These are phyloP conservation scores for Seira ritae DNA, from an alignment of 2,888 invertebrate species.

Conservation along the genomic window DNA sequence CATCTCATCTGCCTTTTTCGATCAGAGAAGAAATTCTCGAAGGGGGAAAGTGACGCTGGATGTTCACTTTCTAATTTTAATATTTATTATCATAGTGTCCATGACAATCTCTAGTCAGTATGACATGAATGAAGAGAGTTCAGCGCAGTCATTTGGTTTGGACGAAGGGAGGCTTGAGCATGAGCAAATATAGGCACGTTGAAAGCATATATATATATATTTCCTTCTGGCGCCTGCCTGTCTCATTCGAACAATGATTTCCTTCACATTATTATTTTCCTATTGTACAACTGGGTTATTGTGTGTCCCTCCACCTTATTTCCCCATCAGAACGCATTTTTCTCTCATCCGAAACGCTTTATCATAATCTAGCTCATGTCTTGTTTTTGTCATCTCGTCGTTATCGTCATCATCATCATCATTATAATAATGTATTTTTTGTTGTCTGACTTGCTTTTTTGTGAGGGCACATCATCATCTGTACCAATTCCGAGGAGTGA, in stretches of 20 bases:
- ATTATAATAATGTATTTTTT: conserved; percentile 14
- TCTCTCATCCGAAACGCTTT: conserved; percentile 5
- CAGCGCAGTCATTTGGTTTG: too few relatives aligned
- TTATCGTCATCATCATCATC: conserved; percentile 21
- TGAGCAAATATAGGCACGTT: too few relatives aligned
- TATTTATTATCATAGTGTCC: background rate
- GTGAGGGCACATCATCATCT: background rate
- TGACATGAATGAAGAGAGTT: too few relatives aligned
- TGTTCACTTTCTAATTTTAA: conserved; percentile 6
- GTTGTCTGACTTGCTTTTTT: background rate
- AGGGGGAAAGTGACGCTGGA: background rate
- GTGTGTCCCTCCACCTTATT: conserved; percentile 5
- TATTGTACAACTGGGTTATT: conserved; percentile 3
- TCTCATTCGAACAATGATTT: conserved; percentile 14
- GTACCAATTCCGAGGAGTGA: too few relatives aligned
- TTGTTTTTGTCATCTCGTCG: background rate
- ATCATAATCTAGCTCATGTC: conserved; percentile 15
- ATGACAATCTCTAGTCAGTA: too few relatives aligned
- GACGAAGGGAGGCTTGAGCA: background rate
- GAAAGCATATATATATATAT: too few relatives aligned
- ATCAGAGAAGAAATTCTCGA: background rate
- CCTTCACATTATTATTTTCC: background rate
- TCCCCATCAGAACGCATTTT: background rate
- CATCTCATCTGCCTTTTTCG: background rate
- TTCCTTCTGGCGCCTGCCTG: background rate